Evolutionary conservation across 2,888 invertebrate genomes (phyloP), one percentile per base, ranked within the genome.

Genomic region (Tipula confusa): DNA sequence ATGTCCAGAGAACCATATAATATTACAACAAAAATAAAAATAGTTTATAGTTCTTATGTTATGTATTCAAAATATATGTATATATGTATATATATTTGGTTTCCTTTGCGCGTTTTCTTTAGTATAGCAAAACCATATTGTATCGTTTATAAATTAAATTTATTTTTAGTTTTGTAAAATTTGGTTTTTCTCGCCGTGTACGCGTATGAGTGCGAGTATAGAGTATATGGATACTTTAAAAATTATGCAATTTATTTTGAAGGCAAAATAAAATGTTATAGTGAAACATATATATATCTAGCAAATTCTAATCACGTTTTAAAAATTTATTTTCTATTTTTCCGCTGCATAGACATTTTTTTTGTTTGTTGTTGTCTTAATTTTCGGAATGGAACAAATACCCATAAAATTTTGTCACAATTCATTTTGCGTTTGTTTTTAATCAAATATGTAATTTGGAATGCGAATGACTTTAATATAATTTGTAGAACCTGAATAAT

Each of bases 201-300:
- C n/a, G n/a, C n/a, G n/a, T n/a, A n/a, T n/a, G n/a, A n/a, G n/a
- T n/a, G n/a, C n/a, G n/a, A n/a, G n/a, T n/a, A n/a, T n/a, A n/a
- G n/a, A n/a, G 24, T 64, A 24, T 64, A 64, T 24, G 24, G 33
- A 33, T 33, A 11, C 64, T 24, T 24, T 64, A 64, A 24, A 24
- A 64, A 64, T 64, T 24, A 64, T 64, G 64, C 64, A 64, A 64
- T 64, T 64, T 64, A 64, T 64, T 64, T 64, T 64, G 24, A 24
- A 64, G 64, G 64, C 64, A 64, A 11, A 64, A 64, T 24, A 24
- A 64, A 64, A 64, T 24, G 9, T 9, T 64, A 64, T 24, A 64
- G 64, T 64, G 7, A 64, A 64, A 64, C 64, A 18, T 24, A 64
- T n/a, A n/a, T n/a, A n/a, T n/a, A n/a, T n/a, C n/a, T n/a, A 64